A percentile compares a stretch with the other conserved stretches of the same genome.
Evolutionary conservation across 2,888 invertebrate species (phyloP).

Genomic region (Amiota communis): DNA sequence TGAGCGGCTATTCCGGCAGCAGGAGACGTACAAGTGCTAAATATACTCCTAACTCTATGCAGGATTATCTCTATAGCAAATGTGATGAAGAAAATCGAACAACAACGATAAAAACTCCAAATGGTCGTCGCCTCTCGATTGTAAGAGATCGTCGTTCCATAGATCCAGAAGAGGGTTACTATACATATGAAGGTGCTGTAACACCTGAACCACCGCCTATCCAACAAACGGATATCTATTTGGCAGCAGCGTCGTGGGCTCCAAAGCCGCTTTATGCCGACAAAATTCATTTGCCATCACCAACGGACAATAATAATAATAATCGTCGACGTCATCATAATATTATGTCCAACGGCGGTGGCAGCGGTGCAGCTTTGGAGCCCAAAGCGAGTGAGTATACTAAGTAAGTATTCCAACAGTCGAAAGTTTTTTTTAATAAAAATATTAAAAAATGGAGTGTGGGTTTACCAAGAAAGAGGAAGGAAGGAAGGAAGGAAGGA

Average conservation of each 20-base stretch:
- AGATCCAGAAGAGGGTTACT: conserved; percentile 67
- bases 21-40: conserved; percentile 54
- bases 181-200: conserved; percentile 63
- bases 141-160: conserved; percentile 16
- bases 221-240: conserved; percentile 79
- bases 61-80: conserved; percentile 67
- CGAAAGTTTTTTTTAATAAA: not conserved
- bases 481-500: too few relatives aligned
- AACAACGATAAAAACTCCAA: conserved; percentile 32
- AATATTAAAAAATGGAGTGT: too few relatives aligned
- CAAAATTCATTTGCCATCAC: conserved; percentile 61
- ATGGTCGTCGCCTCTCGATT: conserved; percentile 18
- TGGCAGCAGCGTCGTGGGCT: conserved; percentile 83
- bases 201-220: conserved; percentile 64
- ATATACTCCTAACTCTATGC: conserved; percentile 62
- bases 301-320: conserved; percentile 45
- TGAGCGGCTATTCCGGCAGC: not conserved
- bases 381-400: conserved; percentile 69
- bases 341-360: conserved; percentile 43
- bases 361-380: conserved; percentile 70
- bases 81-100: conserved; percentile 32
- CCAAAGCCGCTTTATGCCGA: conserved; percentile 77
- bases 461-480: too few relatives aligned
- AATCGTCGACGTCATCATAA: conserved; percentile 48
- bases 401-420: conserved; percentile 66